Conservation (phyloP, 2,797 vertebrate species). For the Esox masquinongy region DNA sequence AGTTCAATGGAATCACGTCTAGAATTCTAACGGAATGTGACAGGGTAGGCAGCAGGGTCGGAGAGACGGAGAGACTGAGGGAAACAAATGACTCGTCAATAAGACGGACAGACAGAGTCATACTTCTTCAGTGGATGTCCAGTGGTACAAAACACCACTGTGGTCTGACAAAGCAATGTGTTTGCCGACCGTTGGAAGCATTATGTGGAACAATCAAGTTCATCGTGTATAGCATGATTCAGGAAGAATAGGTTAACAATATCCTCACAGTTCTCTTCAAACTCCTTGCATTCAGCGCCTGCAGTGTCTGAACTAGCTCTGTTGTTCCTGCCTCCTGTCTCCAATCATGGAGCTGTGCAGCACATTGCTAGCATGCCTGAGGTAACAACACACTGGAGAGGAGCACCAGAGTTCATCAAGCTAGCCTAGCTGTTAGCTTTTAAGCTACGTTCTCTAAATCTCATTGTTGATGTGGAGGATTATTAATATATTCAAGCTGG, state of each 20-base stretch:
- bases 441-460: not conserved
- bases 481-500: not conserved
- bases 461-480: not conserved
- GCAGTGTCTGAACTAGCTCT: conserved; percentile 18
- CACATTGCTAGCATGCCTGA: conserved; percentile 35
- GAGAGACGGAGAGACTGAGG: not conserved
- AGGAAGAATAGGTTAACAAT: not conserved
- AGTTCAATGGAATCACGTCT: not conserved
- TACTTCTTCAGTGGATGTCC: not conserved
- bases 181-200: not conserved
- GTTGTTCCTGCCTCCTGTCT: conserved; percentile 36
- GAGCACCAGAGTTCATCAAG: not conserved
- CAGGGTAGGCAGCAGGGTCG: not conserved
- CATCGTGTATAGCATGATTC: not conserved
- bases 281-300: conserved; percentile 15
- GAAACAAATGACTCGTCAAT: not conserved
- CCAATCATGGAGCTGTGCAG: conserved; percentile 33
- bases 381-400: conserved; percentile 22
- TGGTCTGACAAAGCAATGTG: not conserved
- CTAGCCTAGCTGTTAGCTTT: not conserved
- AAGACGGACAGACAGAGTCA: not conserved
- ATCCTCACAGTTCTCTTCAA: conserved; percentile 1
- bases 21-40: not conserved
- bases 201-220: not conserved
- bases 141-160: not conserved